A percentile compares a stretch with the other conserved stretches of the same genome.
Conservation (phyloP, 2,113 vertebrate species). For the Macrotus californicus region DNA sequence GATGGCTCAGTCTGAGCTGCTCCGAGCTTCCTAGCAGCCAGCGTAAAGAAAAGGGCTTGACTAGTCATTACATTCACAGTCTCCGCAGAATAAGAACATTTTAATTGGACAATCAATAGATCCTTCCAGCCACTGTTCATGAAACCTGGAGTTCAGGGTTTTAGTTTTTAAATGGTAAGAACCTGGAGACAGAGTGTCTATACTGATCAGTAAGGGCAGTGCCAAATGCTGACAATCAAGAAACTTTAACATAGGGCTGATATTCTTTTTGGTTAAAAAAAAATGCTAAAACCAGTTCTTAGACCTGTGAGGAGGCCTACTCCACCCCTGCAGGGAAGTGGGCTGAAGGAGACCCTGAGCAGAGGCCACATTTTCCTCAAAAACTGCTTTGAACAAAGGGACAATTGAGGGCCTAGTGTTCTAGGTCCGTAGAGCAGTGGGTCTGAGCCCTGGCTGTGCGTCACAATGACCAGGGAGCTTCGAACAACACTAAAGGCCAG, state of each 20-base stretch:
- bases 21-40: slow-evolving; percentile 4
- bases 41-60: background rate
- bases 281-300: background rate
- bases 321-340: background rate
- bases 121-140: background rate
- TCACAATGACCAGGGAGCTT: background rate
- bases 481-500: background rate
- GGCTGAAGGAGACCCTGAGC: background rate
- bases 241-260: background rate
- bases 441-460: background rate
- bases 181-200: background rate
- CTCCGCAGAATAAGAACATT: background rate
- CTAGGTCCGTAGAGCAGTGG: background rate
- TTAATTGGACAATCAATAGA: background rate
- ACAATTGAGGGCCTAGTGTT: background rate
- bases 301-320: background rate
- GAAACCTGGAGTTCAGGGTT: background rate
- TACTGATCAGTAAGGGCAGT: background rate
- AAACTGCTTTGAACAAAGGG: background rate
- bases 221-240: background rate
- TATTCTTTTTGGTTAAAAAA: background rate
- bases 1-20: background rate
- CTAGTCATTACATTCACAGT: background rate
- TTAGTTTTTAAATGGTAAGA: background rate
- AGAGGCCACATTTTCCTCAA: background rate